These are phyloP conservation scores for Volucella inanis DNA, from an alignment of 2,888 invertebrate genomes.

Conservation along the genomic window DNA sequence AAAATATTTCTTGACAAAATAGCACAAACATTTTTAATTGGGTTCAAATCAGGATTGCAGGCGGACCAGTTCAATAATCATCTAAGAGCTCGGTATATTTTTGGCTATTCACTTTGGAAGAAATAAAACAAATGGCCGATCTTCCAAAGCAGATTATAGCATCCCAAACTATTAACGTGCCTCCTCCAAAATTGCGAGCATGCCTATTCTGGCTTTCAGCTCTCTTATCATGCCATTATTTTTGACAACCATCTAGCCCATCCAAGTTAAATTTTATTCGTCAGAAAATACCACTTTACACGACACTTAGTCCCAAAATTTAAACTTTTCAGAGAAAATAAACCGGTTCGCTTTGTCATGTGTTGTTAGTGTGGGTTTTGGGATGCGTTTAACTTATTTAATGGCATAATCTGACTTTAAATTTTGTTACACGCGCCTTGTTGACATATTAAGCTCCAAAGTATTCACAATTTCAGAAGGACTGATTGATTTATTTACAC, in stretches of 20 bases:
- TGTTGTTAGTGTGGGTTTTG: no score
- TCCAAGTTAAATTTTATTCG: neutral
- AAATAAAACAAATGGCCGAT: neutral
- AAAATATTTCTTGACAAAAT: neutral
- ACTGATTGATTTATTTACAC: no score
- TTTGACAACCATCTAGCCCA: neutral
- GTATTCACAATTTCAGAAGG: no score
- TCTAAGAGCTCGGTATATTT: neutral
- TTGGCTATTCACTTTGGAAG: neutral
- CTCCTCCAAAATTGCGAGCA: no score
- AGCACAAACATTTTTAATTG: neutral
- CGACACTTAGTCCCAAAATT: neutral
- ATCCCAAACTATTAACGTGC: no score
- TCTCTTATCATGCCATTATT: neutral
- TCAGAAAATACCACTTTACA: neutral
- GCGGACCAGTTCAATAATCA: neutral
- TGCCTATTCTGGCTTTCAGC: neutral
- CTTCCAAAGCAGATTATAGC: no score
- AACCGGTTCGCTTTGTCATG: no score
- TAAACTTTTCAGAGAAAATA: no score
- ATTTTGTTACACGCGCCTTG: no score
- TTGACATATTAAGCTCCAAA: no score
- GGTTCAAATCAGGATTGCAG: fast-evolving
- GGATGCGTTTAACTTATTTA: no score
- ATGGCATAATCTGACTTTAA: no score